Evolutionary conservation across 2,797 vertebrate genomes (phyloP).

Genomic region (Aratinga solstitialis): DNA sequence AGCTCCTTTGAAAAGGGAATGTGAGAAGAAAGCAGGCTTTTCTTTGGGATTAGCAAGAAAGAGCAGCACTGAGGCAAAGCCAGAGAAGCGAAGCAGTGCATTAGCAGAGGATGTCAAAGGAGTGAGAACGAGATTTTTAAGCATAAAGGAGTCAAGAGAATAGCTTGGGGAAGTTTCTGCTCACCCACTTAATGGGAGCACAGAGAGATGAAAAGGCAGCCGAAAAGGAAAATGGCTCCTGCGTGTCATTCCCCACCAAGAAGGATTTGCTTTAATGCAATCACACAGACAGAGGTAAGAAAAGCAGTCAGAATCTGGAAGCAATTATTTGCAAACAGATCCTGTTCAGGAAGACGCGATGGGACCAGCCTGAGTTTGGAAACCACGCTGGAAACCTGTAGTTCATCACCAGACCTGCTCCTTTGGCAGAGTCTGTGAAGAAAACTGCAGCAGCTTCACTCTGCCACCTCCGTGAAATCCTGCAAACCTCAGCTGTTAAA

Average conservation of each 20-base stretch:
- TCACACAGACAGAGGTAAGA: neutral
- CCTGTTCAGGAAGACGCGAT: neutral
- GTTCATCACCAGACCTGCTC: neutral
- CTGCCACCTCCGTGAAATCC: neutral
- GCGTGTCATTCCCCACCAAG: conserved; percentile 19
- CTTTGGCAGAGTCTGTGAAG: neutral
- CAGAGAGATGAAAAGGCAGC: conserved; percentile 46
- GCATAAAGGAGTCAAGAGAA: conserved; percentile 49
- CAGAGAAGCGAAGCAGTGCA: conserved; percentile 33
- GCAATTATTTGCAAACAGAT: neutral
- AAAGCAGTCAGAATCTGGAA: neutral
- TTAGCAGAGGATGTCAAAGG: conserved; percentile 40
- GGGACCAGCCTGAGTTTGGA: neutral
- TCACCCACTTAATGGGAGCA: conserved; percentile 32
- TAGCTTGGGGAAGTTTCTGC: conserved; percentile 38
- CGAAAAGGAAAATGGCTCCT: conserved; percentile 19
- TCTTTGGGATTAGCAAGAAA: conserved; percentile 46
- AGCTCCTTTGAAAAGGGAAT: conserved; percentile 20
- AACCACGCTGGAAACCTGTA: neutral
- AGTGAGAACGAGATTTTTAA: conserved; percentile 38
- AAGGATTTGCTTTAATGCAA: conserved; percentile 27
- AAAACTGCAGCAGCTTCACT: neutral
- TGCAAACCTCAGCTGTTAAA: neutral
- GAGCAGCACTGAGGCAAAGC: conserved; percentile 34
- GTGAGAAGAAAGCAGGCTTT: conserved; percentile 54